phyloP scores from a whole-genome alignment of 2,888 invertebrate genomes.

The Mythimna impura region DNA sequence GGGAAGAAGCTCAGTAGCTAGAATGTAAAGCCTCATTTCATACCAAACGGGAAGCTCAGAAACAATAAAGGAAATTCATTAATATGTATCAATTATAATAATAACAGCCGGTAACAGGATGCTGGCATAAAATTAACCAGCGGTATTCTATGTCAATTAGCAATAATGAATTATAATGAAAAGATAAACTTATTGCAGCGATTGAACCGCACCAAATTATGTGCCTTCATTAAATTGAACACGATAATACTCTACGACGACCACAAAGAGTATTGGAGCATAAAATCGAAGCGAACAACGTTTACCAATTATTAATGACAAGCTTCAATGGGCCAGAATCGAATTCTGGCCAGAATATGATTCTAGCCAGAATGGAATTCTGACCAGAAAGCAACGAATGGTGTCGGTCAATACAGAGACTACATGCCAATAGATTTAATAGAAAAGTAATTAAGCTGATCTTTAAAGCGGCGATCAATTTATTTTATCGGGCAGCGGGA shows the following conservation, averaged over 20 bases:
- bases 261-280: slow-evolving; percentile 62
- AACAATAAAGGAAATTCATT: not conserved
- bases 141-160: not conserved
- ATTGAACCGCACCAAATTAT: slow-evolving; percentile 30
- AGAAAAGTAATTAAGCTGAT: slow-evolving; percentile 67
- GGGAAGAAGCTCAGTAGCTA: not conserved
- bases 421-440: slow-evolving; percentile 56
- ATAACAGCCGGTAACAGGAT: not conserved
- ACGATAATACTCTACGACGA: slow-evolving; percentile 46
- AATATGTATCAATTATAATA: slow-evolving; percentile 10
- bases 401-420: slow-evolving; percentile 29
- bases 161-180: slow-evolving; percentile 15
- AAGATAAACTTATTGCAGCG: slow-evolving; percentile 24
- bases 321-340: slow-evolving; percentile 57
- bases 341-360: slow-evolving; percentile 31
- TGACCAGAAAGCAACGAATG: slow-evolving; percentile 13
- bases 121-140: not conserved
- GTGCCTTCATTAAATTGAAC: slow-evolving; percentile 52
- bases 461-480: slow-evolving; percentile 65
- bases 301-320: slow-evolving; percentile 70
- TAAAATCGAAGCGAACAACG: slow-evolving; percentile 69
- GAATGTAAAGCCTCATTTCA: not conserved
- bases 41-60: too few relatives aligned
- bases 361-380: slow-evolving; percentile 22
- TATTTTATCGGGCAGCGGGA: slow-evolving; percentile 62